Evolutionary conservation across 2,888 invertebrate genomes (phyloP), one percentile per base, ranked within the genome.

Genomic region (Tribolium freemani): DNA sequence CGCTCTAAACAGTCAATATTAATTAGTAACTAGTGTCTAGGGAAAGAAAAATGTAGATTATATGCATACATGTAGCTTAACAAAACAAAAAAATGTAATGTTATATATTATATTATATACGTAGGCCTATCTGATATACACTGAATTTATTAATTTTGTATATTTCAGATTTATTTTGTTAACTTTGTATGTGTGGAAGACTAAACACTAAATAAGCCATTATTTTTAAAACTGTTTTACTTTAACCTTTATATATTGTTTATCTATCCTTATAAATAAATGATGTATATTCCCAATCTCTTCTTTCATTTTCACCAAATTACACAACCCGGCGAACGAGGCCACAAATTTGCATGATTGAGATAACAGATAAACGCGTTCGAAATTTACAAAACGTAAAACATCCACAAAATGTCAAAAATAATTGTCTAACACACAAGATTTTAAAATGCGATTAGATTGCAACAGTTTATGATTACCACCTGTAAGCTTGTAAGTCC

Each of bases 1-100:
- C 83, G 83, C 85, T 85, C 85, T 85, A 81, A 84, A 83, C 82
- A 86, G 86, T 85, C 86, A 85, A 85, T 86, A 85, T 84, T 85
- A 85, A 84, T 82, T 83, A 85, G 82, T 80, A 79, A 76, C 53
- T 72, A 76, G 76, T 26, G 68, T 69, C 48, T 71, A 81, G 82
- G 79, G 76, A 77, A 78, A 74, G 77, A 73, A 81, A 38, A 38
- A 48, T 1, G 11, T 80, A 82, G 80, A 83, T 76, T 79, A 82
- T 82, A 75, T 78, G 75, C 80, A 82, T 82, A 82, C 80, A 81
- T 83, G 83, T 84, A 84, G 84, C 84, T 84, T 84, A 82, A 78
- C 69, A 76, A 70, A 78, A 77, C 84, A 82, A 78, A 69, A 77
- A 78, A 64, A 75, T 79, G 80, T 79, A 79, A 79, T 79, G 78